Base-by-base conservation (phyloP, 1,140 invertebrate species). In the Drosophila parvula region DNA sequence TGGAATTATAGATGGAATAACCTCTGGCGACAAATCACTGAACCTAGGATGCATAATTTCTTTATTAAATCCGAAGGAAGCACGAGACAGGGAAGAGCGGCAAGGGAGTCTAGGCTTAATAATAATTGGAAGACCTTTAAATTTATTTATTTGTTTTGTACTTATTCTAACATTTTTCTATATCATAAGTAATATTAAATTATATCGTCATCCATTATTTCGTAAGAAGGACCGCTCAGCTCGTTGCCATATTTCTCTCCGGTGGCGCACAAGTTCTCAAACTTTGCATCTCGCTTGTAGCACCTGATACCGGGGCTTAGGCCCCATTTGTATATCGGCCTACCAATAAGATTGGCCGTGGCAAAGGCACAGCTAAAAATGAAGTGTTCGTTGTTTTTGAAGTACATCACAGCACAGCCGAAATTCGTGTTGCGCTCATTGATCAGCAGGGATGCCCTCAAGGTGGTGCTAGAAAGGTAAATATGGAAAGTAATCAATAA, bases 321-420 rank as follows among this genome's bases (percentile, higher is more conserved):
- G 10, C 32, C 53, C 79, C 74, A 82, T 27, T 55, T 51, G 36
- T 81, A 82, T 27, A 55, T 14, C 0, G 50, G 58, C 9, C 45
- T n/a, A 8, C 47, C 63, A 1, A 75, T 47, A n/a, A 67, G 18
- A 6, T 59, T 67, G 6, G 44, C 41, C 4, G 75, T 78, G 30
- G 43, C 34, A 61, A 83, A 83, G 16, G 43, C 22, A 16, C 79
- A 83, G 43, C 47, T 70, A 7, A 82, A 45, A 0, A 48, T 11
- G 0, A 79, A 16, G 14, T 61, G 60, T 5, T n/a, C n/a, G 4
- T 50, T 14, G 5, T 32, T 5, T 1, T 5, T 16, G 10, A 60
- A 69, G 1, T 14, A 41, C 8, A 81, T 11, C 1, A 34, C 48
- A 0, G 69, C 60, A 36, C 80, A 82, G 0, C 75, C 80, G 8